These are phyloP conservation scores for Scomber colias DNA, from an alignment of 2,113 vertebrate species.

Conservation along the genomic window DNA sequence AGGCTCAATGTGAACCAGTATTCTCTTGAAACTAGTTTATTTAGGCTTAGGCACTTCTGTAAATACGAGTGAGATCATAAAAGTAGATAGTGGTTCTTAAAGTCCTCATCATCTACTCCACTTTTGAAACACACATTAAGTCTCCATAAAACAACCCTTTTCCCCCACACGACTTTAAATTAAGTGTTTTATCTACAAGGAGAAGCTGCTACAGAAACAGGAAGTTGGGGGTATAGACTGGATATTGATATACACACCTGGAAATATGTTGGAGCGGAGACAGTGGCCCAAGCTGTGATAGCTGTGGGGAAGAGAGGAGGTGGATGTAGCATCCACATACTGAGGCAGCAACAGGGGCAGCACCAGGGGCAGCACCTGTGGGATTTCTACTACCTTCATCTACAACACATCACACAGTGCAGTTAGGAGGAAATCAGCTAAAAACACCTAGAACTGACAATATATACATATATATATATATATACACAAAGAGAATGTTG, in stretches of 20 bases:
- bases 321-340: constrained; percentile 39
- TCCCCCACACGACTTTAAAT: no score
- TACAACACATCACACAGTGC: background rate
- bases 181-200: no score
- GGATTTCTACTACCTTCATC: constrained; percentile 14
- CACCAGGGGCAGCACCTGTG: constrained; percentile 48
- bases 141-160: no score
- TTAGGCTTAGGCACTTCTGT: no score
- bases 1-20: no score
- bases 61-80: no score
- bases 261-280: constrained; percentile 60
- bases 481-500: accelerated
- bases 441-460: background rate
- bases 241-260: constrained; percentile 35
- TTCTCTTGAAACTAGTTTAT: no score
- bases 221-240: background rate
- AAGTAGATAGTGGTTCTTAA: no score
- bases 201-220: background rate
- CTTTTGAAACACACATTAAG: no score
- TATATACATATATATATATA: background rate
- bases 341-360: constrained; percentile 42
- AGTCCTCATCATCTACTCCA: no score
- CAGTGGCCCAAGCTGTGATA: constrained; percentile 62
- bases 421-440: constrained; percentile 8
- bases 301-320: background rate